Evolutionary conservation across 2,888 invertebrate species (phyloP).

Genomic region (Clivina fossor): DNA sequence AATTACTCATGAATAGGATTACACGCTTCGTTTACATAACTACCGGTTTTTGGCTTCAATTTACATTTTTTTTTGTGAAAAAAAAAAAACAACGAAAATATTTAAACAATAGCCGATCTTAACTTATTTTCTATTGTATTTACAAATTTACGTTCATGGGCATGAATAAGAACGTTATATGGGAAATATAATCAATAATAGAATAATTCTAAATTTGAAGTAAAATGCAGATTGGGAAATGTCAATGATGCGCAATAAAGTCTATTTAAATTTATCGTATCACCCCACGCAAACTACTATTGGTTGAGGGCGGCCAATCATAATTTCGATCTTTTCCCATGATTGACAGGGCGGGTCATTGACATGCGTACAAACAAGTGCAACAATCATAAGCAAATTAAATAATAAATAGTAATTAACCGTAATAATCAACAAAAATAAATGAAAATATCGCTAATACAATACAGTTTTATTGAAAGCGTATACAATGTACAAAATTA

Average conservation of each 20-base stretch:
- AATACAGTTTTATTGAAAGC: too few relatives aligned
- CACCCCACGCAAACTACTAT: conserved; percentile 10
- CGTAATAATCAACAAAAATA: conserved; percentile 16
- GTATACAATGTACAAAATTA: too few relatives aligned
- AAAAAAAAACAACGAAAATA: not conserved
- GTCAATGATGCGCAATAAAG: conserved; percentile 12
- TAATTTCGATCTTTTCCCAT: conserved; percentile 6
- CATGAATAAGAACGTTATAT: not conserved
- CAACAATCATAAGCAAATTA: conserved; percentile 23
- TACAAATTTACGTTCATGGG: not conserved
- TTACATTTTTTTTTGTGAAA: not conserved
- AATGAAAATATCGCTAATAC: conserved; percentile 2
- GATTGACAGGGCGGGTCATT: conserved; percentile 25
- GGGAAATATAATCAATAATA: conserved; percentile 15
- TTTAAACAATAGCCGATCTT: not conserved
- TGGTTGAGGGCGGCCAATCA: conserved; percentile 20
- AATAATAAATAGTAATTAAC: too few relatives aligned
- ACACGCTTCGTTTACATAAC: conserved; percentile 13
- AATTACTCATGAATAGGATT: conserved; percentile 15
- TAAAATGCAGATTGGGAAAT: conserved; percentile 5
- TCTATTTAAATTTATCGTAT: conserved; percentile 11
- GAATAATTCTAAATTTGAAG: conserved; percentile 11
- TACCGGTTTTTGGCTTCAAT: conserved; percentile 23
- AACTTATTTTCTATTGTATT: not conserved
- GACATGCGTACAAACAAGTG: conserved; percentile 28